Evolutionary conservation across 2,113 vertebrate genomes (phyloP), one percentile per base, ranked within the genome.

Genomic region (Synchiropus splendidus): DNA sequence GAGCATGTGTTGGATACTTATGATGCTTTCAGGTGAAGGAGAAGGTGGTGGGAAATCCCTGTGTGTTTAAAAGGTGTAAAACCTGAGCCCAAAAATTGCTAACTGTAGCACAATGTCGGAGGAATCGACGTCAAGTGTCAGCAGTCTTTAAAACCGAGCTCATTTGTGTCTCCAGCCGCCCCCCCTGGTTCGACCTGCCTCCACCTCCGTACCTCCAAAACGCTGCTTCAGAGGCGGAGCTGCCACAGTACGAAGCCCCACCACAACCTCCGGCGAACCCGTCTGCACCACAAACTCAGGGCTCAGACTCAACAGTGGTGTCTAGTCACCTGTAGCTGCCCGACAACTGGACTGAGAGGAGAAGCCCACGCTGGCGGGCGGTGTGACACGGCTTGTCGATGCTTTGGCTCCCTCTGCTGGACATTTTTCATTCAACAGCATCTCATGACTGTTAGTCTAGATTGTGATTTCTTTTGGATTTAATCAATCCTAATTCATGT

Each of bases 171-270:
- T 51, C 4, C 64, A 92, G 84, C 70, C 90, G 92, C 47, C 95
- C 95, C 1, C 90, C 92, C 0, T 98, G 95, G 95, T 97, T 91
- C 44, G 93, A 97, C 72, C 89, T 98, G 30, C 94, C 95, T 41
- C 94, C 94, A 10, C 95, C 95, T 0, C 95, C 95, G 2, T 98
- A 97, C 38, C 88, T 83, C 36, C 87, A 83, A 0, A 89, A 92
- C 13, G 63, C 63, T 33, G 62, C 75, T 16, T 67, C 70, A 39
- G 89, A 86, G 5, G 80, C 82, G 2, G 88, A 90, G 36, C 88
- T 94, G 58, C 94, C 94, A 18, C 88, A 83, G 1, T 95, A 97
- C 44, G 87, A 87, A 33, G 87, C 30, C 13, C 45, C 53, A 5
- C 57, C 36, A 6, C 49, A 69, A 9, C 51, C 47, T 6, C 34